Percentiles rank a stretch among this genome's conserved stretches.
These are phyloP conservation scores for Tigriopus californicus DNA, from an alignment of 2,888 invertebrate species.

Conservation along the genomic window DNA sequence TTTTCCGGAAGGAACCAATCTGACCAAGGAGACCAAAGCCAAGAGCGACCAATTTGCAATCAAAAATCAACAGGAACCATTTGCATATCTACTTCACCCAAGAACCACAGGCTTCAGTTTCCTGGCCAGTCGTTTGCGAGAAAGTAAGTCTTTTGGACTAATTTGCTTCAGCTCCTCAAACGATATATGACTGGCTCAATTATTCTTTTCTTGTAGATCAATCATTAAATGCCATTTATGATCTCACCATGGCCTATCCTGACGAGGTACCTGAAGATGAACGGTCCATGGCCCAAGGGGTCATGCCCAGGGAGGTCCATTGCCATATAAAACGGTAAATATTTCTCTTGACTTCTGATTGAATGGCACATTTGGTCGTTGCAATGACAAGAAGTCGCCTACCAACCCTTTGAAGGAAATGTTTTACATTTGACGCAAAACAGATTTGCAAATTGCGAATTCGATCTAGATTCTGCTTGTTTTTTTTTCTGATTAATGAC, in stretches of 20 bases:
- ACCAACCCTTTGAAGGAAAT: too few species aligned
- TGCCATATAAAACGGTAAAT: conserved; percentile 48
- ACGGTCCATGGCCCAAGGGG: conserved; percentile 45
- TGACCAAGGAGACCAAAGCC: conserved; percentile 44
- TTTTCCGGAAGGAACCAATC: conserved; percentile 72
- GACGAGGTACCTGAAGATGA: conserved; percentile 54
- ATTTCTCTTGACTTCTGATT: not conserved
- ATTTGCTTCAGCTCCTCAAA: too few species aligned
- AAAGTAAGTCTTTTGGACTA: conserved; percentile 30
- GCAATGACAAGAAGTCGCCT: too few species aligned
- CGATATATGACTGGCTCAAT: conserved; percentile 1
- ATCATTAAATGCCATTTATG: conserved; percentile 56
- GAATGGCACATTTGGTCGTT: too few species aligned
- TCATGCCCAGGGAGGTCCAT: conserved; percentile 51
- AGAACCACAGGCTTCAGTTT: conserved; percentile 53
- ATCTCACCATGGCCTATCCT: conserved; percentile 67
- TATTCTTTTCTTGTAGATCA: conserved; percentile 23
- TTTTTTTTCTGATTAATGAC: too few species aligned
- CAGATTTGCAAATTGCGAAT: too few species aligned
- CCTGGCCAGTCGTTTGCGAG: conserved; percentile 32
- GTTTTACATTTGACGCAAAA: too few species aligned
- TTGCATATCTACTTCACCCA: conserved; percentile 63
- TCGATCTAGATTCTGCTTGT: too few species aligned
- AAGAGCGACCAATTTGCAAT: conserved; percentile 52
- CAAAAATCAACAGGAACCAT: conserved; percentile 40